Evolutionary conservation across 2,797 vertebrate species (phyloP).

Genomic region (Lates japonicus): DNA sequence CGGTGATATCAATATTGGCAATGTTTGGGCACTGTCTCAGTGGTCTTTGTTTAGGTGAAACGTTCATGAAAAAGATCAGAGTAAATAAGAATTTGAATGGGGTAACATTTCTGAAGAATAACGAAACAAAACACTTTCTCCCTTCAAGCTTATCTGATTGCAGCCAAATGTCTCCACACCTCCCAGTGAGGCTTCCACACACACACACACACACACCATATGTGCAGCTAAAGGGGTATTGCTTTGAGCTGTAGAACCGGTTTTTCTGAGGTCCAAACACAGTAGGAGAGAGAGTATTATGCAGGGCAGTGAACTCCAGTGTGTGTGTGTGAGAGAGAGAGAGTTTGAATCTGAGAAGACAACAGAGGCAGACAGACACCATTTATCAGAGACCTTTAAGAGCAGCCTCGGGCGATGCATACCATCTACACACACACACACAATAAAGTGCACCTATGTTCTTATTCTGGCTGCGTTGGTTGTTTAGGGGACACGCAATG

Average conservation of each 20-base stretch:
- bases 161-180: constrained; percentile 8
- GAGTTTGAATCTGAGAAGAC: constrained; percentile 37
- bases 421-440: constrained; percentile 24
- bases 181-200: neutral
- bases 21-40: no score
- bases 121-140: constrained; percentile 33
- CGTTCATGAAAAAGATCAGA: constrained; percentile 21
- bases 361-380: constrained; percentile 43
- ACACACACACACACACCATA: constrained; percentile 18
- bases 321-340: constrained; percentile 15
- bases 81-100: neutral
- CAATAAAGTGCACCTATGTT: neutral
- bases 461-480: constrained; percentile 31
- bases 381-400: constrained; percentile 58
- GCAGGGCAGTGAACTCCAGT: constrained; percentile 22
- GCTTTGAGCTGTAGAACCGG: constrained; percentile 32
- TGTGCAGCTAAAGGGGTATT: constrained; percentile 9
- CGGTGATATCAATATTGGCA: neutral
- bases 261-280: constrained; percentile 48
- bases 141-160: constrained; percentile 41
- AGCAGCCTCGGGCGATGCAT: constrained; percentile 47
- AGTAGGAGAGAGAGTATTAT: constrained; percentile 35
- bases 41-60: neutral
- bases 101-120: neutral
- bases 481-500: no score